Percentiles rank a stretch among this genome's conserved stretches.
These are phyloP conservation scores for Chinchilla lanigera DNA, from an alignment of 2,113 vertebrate species.

Conservation along the genomic window DNA sequence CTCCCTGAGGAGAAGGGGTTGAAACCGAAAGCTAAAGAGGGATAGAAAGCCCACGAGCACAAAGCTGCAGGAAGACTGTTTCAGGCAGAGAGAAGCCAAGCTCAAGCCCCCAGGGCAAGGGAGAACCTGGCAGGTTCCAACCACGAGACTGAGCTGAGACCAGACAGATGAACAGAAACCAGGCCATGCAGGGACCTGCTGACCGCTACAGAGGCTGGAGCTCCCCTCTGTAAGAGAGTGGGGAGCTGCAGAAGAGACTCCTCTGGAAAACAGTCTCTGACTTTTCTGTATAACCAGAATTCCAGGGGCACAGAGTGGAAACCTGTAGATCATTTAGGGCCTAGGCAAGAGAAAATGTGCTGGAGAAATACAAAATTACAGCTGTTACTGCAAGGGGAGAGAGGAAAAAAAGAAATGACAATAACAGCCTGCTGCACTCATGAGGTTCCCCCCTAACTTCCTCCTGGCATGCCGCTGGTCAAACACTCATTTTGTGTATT, in stretches of 20 bases:
- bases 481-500: neutral
- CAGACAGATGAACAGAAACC: neutral
- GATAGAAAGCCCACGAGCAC: neutral
- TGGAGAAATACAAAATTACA: neutral
- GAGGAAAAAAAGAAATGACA: neutral
- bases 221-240: neutral
- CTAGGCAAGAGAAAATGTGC: neutral
- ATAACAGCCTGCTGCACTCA: accelerated
- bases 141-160: neutral
- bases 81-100: neutral
- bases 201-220: neutral
- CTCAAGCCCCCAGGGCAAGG: neutral
- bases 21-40: neutral
- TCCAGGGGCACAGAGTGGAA: neutral
- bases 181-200: neutral
- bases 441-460: neutral
- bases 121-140: neutral
- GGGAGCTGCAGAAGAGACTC: accelerated
- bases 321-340: neutral
- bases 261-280: neutral
- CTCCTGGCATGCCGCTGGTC: neutral
- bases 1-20: neutral
- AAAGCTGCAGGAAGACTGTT: neutral
- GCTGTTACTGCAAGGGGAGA: neutral
- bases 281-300: neutral